Evolutionary conservation across 2,113 vertebrate genomes (phyloP), one percentile per base, ranked within the genome.

Genomic region (Cavia porcellus): DNA sequence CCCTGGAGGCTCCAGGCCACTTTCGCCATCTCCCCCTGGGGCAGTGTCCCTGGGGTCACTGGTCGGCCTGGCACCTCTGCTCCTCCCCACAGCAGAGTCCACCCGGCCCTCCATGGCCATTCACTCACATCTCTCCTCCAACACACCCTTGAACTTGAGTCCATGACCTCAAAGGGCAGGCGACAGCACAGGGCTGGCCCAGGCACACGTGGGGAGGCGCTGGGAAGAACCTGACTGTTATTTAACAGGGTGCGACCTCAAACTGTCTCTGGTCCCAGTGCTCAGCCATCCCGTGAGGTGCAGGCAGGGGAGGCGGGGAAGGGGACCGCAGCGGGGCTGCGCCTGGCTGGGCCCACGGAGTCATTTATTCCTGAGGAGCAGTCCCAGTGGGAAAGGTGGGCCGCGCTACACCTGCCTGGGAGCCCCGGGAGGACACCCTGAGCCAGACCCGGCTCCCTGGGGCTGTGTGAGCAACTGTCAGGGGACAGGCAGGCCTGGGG

Each of bases 381-480:
- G 17, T 66, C 8, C 2, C 17, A 74, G 15, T 30, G n/a, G 11
- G 72, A 75, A 28, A 87, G 35, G n/a, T 0, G 28, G 17, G n/a
- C 57, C 4, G 0, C 5, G 28, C 5, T 11, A 7, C 13, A 24
- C 17, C 32, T 42, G 17, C 4, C n/a, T 0, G 4, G 61, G 61
- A 28, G 35, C 25, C 5, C 52, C 32, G 5, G 66, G 0, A 1
- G 12, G 52, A 55, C 42, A 55, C 25, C 82, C 74, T 30, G 45
- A 28, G 20, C 35, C 7, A 50, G 45, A 17, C 45, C 12, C 6
- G 6, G 38, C 72, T 12, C 42, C 2, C 42, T 14, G 66, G 32
- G 35, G 68, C 68, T 28, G 42, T 15, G 25, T 28, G 25, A 24
- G 70, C 5, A 12, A 47, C 74, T 30, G 17, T 42, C 14, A 42